Base-by-base conservation (phyloP, 2,797 vertebrate species). In the Leuciscus waleckii region DNA sequence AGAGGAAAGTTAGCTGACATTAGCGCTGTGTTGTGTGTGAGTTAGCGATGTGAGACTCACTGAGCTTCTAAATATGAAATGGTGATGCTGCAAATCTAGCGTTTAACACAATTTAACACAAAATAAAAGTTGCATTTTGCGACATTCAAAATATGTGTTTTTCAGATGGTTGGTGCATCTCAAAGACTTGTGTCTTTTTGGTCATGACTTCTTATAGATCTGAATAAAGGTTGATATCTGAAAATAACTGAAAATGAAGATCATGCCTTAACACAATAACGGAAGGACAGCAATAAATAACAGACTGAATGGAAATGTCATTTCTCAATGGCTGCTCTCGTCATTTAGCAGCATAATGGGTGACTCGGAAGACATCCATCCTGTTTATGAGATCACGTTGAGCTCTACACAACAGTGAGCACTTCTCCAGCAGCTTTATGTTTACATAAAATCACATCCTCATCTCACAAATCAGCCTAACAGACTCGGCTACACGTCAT, bases 261-360 rank as follows among this genome's bases (percentile, higher is more conserved):
- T 26, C 29, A 37, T 11, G 49, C 13, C 35, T 56, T 39, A 29
- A 29, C 29, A 29, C 29, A 29, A 77, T n/a, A 13, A 14, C 0
- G 0, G 75, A 78, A 41, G 54, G 4, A 78, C 54, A 41, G 75
- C 75, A 61, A 10, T 78, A 78, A 78, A 78, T 78, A 61, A 39
- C 7, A 41, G 54, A 17, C 21, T 26, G 54, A 61, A 77, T 61
- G 75, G n/a, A 65, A 79, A n/a, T 19, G 75, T 78, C 7, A 29
- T 43, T 43, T 78, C n/a, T 61, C 75, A 61, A 1, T 78, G 56
- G 32, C 75, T 61, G 54, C 35, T 78, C 14, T 61, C 11, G 75
- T 78, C 76, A 78, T 61, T 61, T 78, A 41, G 76, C 23, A 41
- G 61, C 54, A 17, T 73, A 82, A 82, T 61, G 81, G 13, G 26